phyloP scores from a whole-genome alignment of 1,140 invertebrate species.

The Rhysida immarginata region DNA sequence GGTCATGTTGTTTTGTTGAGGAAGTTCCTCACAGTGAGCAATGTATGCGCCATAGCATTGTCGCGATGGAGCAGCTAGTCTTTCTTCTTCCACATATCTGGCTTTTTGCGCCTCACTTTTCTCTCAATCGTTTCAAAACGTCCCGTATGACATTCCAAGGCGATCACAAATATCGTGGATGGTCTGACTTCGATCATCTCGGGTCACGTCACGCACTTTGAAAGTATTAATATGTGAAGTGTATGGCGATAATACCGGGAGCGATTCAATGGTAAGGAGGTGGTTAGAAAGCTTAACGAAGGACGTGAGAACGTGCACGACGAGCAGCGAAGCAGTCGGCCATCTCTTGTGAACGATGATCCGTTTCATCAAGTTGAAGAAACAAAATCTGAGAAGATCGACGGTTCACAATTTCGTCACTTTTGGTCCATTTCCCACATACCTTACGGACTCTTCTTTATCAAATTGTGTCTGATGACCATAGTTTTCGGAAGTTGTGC shows the following conservation, averaged over 20 bases:
- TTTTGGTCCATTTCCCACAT: background rate
- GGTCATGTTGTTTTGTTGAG: too few relatives aligned
- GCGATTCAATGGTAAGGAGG: background rate
- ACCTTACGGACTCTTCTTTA: background rate
- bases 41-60: too few relatives aligned
- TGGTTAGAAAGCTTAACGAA: background rate
- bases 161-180: too few relatives aligned
- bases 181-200: too few relatives aligned
- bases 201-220: too few relatives aligned
- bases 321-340: background rate
- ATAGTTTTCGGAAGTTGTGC: background rate
- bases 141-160: too few relatives aligned
- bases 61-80: too few relatives aligned
- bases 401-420: background rate
- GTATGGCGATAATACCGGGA: background rate
- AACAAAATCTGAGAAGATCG: background rate
- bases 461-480: background rate
- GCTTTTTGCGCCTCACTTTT: too few relatives aligned
- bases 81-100: too few relatives aligned
- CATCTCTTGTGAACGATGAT: background rate
- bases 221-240: too few relatives aligned
- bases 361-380: background rate
- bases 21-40: too few relatives aligned
- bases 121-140: too few relatives aligned
- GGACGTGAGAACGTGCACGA: background rate